Evolutionary conservation across 2,888 invertebrate genomes (phyloP), one percentile per base, ranked within the genome.

Genomic region (Caenorhabditis japonica): DNA sequence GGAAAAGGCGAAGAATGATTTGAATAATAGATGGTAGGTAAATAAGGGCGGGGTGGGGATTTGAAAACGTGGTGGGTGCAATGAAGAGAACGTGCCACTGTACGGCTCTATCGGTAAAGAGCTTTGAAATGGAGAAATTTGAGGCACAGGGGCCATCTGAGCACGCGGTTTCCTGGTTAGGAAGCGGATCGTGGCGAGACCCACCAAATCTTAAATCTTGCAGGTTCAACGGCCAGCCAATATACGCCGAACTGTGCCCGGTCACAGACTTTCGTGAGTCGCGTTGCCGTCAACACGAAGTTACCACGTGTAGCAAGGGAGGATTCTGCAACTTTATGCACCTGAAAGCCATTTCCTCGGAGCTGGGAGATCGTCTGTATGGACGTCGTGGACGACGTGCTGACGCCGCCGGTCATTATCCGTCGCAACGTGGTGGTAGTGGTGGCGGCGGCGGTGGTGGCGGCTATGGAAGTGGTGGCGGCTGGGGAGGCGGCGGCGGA

Each of bases 301-400:
- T 80, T 7, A 76, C 80, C 3, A 77, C 79, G 90, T 99, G 99
- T 89, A 97, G 96, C 0, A 92, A 97, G 62, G 96, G 96, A 84
- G 99, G 97, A 36, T 99, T 99, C 90, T 99, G 99, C 89, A 99
- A 99, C 90, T 99, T 99, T 90, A 99, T 99, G 99, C 99, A 99
- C 88, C 91, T 99, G 88, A 99, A 99, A 88, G 97, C 97, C 12
- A 97, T 99, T 84, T 78, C 79, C 8, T 41, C 77, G 2, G 73
- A 74, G 21, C 47, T 83, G 13, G 80, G 81, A 75, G 76, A 78
- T 23, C 74, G 75, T 1, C 73, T 80, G 8, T 80, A 80, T 44
- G 81, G 80, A 51, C 43, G 79, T 52, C 56, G 66, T 38, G 77
- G 77, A 56, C 30, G 81, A 56, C 41, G 66, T 64, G 84, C 78